phyloP scores from a whole-genome alignment of 2,113 vertebrate species.

The Thymallus thymallus region DNA sequence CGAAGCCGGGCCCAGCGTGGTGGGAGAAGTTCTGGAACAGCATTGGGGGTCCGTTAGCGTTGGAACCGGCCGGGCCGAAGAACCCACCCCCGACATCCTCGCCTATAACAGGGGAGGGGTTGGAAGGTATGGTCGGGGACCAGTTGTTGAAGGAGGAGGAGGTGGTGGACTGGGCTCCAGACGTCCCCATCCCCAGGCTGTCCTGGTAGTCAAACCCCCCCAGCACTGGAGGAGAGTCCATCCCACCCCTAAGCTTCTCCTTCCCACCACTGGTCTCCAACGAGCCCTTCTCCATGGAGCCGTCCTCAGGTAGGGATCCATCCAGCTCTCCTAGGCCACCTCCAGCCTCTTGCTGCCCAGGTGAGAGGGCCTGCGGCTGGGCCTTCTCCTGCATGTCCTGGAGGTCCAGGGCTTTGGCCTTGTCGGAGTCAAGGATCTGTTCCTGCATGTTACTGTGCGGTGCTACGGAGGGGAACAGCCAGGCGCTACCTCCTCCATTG shows the following conservation, averaged over 20 bases:
- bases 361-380: conserved; percentile 83
- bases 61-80: conserved; percentile 91
- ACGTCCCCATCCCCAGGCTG: conserved; percentile 86
- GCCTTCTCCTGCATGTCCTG: conserved; percentile 92
- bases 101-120: conserved; percentile 90
- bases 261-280: conserved; percentile 86
- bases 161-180: conserved; percentile 86
- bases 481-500: conserved; percentile 94
- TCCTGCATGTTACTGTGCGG: conserved; percentile 95
- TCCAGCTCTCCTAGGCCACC: conserved; percentile 89
- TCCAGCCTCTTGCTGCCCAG: conserved; percentile 86
- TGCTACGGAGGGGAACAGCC: conserved; percentile 93
- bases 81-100: conserved; percentile 89
- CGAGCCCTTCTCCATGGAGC: conserved; percentile 82
- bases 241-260: conserved; percentile 83
- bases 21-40: conserved; percentile 99
- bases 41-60: conserved; percentile 88
- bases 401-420: conserved; percentile 93
- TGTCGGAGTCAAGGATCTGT: conserved; percentile 97
- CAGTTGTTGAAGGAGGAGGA: conserved; percentile 97
- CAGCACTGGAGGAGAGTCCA: conserved; percentile 93
- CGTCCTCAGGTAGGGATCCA: conserved; percentile 84
- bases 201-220: conserved; percentile 97
- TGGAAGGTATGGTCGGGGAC: conserved; percentile 94
- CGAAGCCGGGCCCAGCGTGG: conserved; percentile 92